Conservation (phyloP, 2,888 invertebrate genomes). For the Tipula confusa region DNA sequence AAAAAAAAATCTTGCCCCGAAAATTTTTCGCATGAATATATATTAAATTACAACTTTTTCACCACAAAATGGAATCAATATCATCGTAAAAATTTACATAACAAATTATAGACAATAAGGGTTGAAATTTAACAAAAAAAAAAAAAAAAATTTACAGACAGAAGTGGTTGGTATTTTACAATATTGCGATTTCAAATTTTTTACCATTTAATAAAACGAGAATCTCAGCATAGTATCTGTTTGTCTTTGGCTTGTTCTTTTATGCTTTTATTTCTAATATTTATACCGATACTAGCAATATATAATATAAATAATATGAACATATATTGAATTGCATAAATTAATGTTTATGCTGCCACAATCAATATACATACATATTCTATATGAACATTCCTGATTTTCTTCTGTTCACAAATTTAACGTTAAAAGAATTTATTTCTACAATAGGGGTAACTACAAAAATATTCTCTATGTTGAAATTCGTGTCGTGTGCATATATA, state of each 20-base stretch:
- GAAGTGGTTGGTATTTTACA: constrained; percentile 21
- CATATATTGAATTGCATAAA: neutral
- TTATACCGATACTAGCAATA: neutral
- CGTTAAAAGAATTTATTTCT: neutral
- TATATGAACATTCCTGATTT: neutral
- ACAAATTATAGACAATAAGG: constrained; percentile 3
- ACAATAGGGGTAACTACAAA: neutral
- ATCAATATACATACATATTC: neutral
- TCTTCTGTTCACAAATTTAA: constrained; percentile 12
- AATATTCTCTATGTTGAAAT: neutral
- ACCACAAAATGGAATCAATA: neutral
- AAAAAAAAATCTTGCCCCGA: no score
- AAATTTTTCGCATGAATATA: no score
- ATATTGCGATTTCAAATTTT: neutral
- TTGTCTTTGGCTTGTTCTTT: neutral
- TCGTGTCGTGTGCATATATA: neutral
- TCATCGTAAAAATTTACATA: neutral
- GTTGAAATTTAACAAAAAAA: neutral
- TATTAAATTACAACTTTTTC: neutral
- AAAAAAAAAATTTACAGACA: neutral
- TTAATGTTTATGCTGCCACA: constrained; percentile 20
- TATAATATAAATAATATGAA: neutral
- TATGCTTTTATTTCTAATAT: neutral
- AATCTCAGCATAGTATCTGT: neutral
- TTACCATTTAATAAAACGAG: neutral